Percentiles rank a stretch among this genome's conserved stretches.
These are phyloP conservation scores for Epinotia nisella DNA, from an alignment of 2,888 invertebrate species.

Conservation along the genomic window DNA sequence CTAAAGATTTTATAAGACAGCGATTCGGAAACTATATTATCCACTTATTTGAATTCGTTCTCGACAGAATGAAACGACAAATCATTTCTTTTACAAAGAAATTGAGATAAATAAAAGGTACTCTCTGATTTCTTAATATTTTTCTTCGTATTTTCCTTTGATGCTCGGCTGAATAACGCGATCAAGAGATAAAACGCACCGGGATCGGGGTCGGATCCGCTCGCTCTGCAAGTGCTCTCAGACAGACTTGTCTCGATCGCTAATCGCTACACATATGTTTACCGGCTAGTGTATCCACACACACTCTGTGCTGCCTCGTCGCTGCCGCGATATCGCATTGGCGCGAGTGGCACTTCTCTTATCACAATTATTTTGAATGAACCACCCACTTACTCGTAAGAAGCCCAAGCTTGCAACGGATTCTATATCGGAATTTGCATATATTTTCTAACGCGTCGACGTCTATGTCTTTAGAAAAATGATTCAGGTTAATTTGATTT, in stretches of 20 bases:
- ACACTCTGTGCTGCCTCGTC: constrained; percentile 16
- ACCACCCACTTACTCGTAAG: constrained; percentile 55
- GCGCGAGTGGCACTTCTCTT: constrained; percentile 49
- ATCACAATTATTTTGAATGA: constrained; percentile 56
- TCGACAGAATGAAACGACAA: constrained; percentile 53
- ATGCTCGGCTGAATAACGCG: constrained; percentile 80
- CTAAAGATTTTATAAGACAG: constrained; percentile 25
- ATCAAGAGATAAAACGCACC: constrained; percentile 80
- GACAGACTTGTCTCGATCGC: constrained; percentile 55
- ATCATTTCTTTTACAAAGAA: constrained; percentile 65
- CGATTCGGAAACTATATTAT: constrained; percentile 45
- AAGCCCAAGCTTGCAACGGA: constrained; percentile 51
- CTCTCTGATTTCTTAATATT: constrained; percentile 73
- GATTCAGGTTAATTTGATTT: constrained; percentile 10
- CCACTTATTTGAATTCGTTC: constrained; percentile 47
- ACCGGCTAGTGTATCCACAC: constrained; percentile 1
- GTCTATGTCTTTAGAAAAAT: not conserved
- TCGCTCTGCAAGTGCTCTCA: constrained; percentile 66
- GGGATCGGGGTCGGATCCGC: constrained; percentile 63
- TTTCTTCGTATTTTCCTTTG: constrained; percentile 76
- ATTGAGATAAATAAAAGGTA: constrained; percentile 70
- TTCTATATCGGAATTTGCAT: constrained; percentile 57
- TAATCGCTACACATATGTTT: constrained; percentile 59
- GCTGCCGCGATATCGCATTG: constrained; percentile 39
- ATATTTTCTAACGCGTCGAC: constrained; percentile 30